Evolutionary conservation across 2,888 invertebrate genomes (phyloP).

Genomic region (Aphodius granarius): DNA sequence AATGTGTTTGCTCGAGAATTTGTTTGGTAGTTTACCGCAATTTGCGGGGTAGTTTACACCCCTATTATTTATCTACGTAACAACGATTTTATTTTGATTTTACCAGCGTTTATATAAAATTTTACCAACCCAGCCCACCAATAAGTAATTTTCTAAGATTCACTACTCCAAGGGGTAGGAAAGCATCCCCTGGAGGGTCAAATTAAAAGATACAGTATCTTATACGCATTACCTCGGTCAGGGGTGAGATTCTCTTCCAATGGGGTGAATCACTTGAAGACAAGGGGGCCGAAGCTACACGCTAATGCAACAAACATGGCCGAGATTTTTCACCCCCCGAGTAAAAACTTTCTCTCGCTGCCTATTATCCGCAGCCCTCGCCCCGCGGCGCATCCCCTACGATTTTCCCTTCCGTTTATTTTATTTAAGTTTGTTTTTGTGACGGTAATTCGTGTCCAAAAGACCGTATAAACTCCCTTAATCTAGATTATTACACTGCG

Average conservation of each 20-base stretch:
- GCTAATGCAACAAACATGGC: slow-evolving; percentile 5
- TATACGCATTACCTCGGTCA: slow-evolving; percentile 5
- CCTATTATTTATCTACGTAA: too few species aligned
- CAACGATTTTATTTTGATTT: too few species aligned
- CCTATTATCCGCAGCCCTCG: background rate
- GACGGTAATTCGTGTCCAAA: slow-evolving; percentile 13
- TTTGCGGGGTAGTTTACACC: background rate
- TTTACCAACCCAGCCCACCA: too few species aligned
- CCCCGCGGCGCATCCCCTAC: background rate
- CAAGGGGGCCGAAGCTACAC: background rate
- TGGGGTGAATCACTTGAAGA: slow-evolving; percentile 18
- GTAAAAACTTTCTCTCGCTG: background rate
- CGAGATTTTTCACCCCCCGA: background rate
- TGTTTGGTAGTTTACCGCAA: background rate
- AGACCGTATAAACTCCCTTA: slow-evolving; percentile 22
- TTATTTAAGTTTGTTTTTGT: background rate
- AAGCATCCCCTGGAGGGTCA: background rate
- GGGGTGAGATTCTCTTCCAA: slow-evolving; percentile 22
- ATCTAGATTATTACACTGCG: slow-evolving; percentile 50
- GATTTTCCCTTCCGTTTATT: background rate
- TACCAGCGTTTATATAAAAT: too few species aligned
- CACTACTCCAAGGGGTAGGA: background rate
- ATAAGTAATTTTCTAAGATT: background rate
- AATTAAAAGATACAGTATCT: slow-evolving; percentile 10
- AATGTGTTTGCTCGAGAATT: background rate